Base-by-base conservation (phyloP, 2,797 vertebrate species). In the Manis javanica region DNA sequence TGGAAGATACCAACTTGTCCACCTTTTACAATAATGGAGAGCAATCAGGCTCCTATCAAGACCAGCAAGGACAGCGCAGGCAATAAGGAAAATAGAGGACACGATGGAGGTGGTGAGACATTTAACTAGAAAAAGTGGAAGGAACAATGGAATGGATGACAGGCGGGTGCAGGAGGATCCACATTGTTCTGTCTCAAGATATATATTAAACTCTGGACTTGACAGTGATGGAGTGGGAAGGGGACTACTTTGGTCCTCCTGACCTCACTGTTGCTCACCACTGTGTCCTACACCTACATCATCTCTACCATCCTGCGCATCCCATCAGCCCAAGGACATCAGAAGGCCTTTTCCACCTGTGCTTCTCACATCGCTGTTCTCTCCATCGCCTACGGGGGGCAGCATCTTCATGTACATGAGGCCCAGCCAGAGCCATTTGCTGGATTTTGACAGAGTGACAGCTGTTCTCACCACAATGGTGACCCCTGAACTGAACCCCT, bases 371-470 rank as follows among this genome's bases (percentile, higher is more conserved):
- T 92, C 61, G 78, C 34, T 0, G 63, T 92, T 0, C 15, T 89
- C 46, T 92, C 93, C 59, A 79, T 85, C 9, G 57, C 89, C n/a
- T 96, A 92, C 0, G 78, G 90, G 13, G 13, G 93, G 90, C 37
- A 86, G 66, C 26, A 95, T 95, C 75, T 96, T 96, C 82, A 87
- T 87, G 81, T 93, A 96, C 5, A 90, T 95, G 39, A 82, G 72
- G 34, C 96, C 94, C 34, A 96, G 46, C 23, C 96, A 96, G 94
- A 83, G 46, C 31, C 34, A 46, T 23, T 91, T n/a, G 0, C 21
- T 87, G n/a, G 34, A 86, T 37, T 93, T 93, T 84, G 87, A 95
- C 3, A 94, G 90, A 3, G 93, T 87, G n/a, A 69, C 81, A 1
- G 74, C 74, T 42, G 61, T 96, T 13, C 11, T 95, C 0, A 90